A percentile compares a stretch with the other conserved stretches of the same genome.
Conservation (phyloP, 1,140 invertebrate species). For the Fopius arisanus region DNA sequence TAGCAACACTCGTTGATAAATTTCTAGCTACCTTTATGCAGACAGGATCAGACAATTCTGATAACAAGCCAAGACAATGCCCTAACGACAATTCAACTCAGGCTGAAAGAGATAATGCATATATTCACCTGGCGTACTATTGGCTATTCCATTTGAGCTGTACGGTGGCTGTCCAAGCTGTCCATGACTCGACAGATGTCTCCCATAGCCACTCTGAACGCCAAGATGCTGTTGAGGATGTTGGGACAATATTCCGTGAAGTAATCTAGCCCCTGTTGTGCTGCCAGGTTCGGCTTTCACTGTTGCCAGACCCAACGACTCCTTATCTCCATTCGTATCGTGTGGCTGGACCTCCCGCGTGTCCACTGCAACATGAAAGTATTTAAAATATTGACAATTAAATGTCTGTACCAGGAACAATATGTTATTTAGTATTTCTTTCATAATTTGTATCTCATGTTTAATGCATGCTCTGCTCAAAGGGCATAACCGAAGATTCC, state of each 20-base stretch:
- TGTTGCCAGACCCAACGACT: constrained; percentile 54
- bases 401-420: neutral
- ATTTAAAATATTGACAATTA: constrained; percentile 31
- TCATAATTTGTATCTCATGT: neutral
- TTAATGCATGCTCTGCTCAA: neutral
- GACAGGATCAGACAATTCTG: too few species aligned
- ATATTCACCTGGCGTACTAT: constrained; percentile 59
- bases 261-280: constrained; percentile 60
- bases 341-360: constrained; percentile 62
- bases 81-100: too few species aligned
- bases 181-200: constrained; percentile 56
- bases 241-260: constrained; percentile 71
- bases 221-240: constrained; percentile 63
- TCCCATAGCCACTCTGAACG: constrained; percentile 58
- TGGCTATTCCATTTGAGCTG: constrained; percentile 59
- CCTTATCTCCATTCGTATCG: constrained; percentile 53
- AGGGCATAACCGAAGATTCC: constrained; percentile 22
- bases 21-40: too few species aligned
- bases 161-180: constrained; percentile 60
- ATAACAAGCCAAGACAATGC: too few species aligned
- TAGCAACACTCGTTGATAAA: too few species aligned
- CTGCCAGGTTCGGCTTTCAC: constrained; percentile 62
- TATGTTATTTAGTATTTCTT: neutral
- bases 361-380: constrained; percentile 60
- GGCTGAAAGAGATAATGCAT: neutral